Evolutionary conservation across 2,797 vertebrate species (phyloP).

Genomic region (Pygocentrus nattereri): DNA sequence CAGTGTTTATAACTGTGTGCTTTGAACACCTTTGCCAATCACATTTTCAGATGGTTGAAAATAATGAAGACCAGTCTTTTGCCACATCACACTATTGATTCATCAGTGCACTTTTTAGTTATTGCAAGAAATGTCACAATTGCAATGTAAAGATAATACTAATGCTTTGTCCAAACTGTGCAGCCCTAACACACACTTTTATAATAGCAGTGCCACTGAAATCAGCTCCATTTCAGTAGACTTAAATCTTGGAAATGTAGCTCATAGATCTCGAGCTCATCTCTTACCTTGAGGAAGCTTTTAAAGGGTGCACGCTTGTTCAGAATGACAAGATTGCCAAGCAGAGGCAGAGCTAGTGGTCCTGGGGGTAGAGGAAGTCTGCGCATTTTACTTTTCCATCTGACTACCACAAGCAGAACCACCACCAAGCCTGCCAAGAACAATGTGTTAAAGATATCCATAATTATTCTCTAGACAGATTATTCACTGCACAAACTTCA

Average conservation of each 20-base stretch:
- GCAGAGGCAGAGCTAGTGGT: background rate
- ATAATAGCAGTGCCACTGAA: too few relatives aligned
- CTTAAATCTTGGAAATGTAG: background rate
- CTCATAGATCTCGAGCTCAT: background rate
- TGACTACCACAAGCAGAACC: background rate
- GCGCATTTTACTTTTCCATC: background rate
- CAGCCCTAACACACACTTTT: too few relatives aligned
- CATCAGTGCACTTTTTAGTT: too few relatives aligned
- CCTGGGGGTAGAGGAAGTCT: background rate
- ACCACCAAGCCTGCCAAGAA: background rate
- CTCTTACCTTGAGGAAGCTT: constrained; percentile 6
- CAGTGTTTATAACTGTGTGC: too few relatives aligned
- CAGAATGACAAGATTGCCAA: background rate
- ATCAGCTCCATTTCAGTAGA: too few relatives aligned
- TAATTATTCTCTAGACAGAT: background rate
- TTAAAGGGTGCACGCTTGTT: constrained; percentile 2
- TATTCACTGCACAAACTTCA: background rate
- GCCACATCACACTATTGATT: too few relatives aligned
- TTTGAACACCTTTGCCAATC: too few relatives aligned
- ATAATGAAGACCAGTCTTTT: too few relatives aligned
- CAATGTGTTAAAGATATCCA: background rate
- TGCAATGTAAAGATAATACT: too few relatives aligned
- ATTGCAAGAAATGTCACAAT: too few relatives aligned
- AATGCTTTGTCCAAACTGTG: too few relatives aligned
- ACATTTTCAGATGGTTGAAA: too few relatives aligned